These are phyloP conservation scores for Neostethus bicornis DNA, from an alignment of 2,797 vertebrate genomes.

Conservation along the genomic window DNA sequence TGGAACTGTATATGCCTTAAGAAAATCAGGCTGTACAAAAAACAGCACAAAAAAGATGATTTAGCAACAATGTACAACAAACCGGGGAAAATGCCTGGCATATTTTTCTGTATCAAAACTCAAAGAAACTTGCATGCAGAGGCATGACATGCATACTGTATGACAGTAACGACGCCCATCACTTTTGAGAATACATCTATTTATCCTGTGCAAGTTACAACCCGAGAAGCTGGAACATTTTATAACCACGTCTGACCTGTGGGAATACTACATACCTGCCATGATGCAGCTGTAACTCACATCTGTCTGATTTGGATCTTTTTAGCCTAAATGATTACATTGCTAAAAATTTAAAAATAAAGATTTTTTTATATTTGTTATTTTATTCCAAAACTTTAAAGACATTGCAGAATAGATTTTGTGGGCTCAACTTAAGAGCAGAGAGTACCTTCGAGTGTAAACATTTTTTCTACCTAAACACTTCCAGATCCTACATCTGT, in stretches of 20 bases:
- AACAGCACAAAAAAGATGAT: slow-evolving; percentile 8
- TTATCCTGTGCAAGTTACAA: slow-evolving; percentile 42
- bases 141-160: slow-evolving; percentile 10
- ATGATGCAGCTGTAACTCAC: slow-evolving; percentile 44
- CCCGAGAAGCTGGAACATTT: slow-evolving; percentile 58
- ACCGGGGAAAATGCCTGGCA: slow-evolving; percentile 6
- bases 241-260: slow-evolving; percentile 62
- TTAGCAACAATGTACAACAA: slow-evolving; percentile 16
- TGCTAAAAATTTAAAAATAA: slow-evolving; percentile 36
- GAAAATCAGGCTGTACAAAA: slow-evolving; percentile 14
- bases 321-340: slow-evolving; percentile 40
- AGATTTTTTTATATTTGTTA: too few relatives aligned
- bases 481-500: slow-evolving; percentile 16
- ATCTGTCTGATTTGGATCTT: slow-evolving; percentile 53
- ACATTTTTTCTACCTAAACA: slow-evolving; percentile 7
- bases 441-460: slow-evolving; percentile 8
- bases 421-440: slow-evolving; percentile 16
- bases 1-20: background rate
- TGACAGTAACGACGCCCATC: slow-evolving; percentile 43
- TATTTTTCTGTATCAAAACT: slow-evolving; percentile 14
- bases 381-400: slow-evolving; percentile 38
- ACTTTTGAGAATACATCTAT: slow-evolving; percentile 28
- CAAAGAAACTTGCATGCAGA: slow-evolving; percentile 19
- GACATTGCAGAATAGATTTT: slow-evolving; percentile 13
- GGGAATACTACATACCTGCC: slow-evolving; percentile 51